Conservation (phyloP, 2,888 invertebrate genomes). For the Tortrix viridana region DNA sequence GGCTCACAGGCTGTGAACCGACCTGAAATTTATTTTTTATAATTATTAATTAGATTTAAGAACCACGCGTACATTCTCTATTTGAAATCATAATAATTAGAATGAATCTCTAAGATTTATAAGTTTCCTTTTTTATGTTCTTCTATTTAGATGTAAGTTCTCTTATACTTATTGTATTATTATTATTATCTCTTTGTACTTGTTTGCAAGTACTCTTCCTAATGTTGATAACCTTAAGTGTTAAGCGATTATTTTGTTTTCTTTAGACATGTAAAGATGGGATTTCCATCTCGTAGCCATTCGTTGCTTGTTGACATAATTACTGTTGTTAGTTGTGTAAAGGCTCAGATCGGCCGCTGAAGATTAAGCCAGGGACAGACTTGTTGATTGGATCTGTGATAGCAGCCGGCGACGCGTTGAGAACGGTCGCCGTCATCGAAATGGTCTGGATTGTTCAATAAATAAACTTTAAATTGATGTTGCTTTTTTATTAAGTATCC, state of each 20-base stretch:
- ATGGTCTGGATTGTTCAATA: too few species aligned
- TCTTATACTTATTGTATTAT: background rate
- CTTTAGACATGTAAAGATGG: background rate
- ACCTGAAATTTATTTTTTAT: background rate
- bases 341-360: too few species aligned
- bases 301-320: too few species aligned
- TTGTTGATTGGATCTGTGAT: too few species aligned
- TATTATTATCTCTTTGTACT: background rate
- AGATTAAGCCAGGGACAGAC: too few species aligned
- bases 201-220: slow-evolving; percentile 15
- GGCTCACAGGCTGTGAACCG: too few species aligned
- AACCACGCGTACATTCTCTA: background rate
- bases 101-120: slow-evolving; percentile 15
- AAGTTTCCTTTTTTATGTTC: slow-evolving; percentile 18
- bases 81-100: slow-evolving; percentile 5
- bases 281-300: too few species aligned
- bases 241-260: background rate
- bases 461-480: too few species aligned
- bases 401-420: too few species aligned
- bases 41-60: background rate
- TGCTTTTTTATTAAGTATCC: too few species aligned
- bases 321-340: too few species aligned
- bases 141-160: slow-evolving; percentile 24
- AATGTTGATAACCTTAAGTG: slow-evolving; percentile 2
- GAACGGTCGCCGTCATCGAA: too few species aligned